Evolutionary conservation across 1,140 invertebrate species (phyloP).

Genomic region (Marisa cornuarietis): DNA sequence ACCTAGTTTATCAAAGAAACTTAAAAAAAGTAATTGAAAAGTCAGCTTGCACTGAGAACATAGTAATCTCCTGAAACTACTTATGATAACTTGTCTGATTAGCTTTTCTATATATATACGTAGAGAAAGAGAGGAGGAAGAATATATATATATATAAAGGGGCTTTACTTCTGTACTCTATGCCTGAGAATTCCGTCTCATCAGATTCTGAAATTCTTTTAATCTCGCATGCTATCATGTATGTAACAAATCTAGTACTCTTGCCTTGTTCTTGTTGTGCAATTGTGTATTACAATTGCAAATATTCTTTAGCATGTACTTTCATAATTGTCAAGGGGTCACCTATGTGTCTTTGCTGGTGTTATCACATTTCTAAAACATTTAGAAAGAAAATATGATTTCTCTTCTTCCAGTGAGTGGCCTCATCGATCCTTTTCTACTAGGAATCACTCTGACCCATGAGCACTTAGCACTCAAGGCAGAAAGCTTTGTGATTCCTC

Average conservation of each 20-base stretch:
- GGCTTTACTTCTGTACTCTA: too few relatives aligned
- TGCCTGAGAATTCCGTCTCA: too few relatives aligned
- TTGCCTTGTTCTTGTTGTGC: neutral
- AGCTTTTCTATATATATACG: too few relatives aligned
- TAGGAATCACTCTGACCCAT: constrained; percentile 80
- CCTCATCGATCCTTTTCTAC: constrained; percentile 69
- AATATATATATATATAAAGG: too few relatives aligned
- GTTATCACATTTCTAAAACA: neutral
- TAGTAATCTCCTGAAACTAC: too few relatives aligned
- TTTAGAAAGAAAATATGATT: neutral
- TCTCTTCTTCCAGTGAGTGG: constrained; percentile 73
- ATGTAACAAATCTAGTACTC: neutral
- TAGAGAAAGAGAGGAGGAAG: too few relatives aligned
- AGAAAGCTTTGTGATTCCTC: constrained; percentile 64
- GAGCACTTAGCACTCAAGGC: constrained; percentile 82
- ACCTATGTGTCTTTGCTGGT: neutral
- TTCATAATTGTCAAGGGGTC: neutral
- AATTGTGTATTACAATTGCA: neutral
- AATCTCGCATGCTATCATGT: neutral
- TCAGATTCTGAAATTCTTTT: too few relatives aligned
- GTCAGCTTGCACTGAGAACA: too few relatives aligned
- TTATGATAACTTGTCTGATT: too few relatives aligned
- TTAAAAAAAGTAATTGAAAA: too few relatives aligned
- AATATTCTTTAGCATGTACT: too few relatives aligned
- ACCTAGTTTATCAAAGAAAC: too few relatives aligned